These are phyloP conservation scores for Drosophila kepulauana DNA, from an alignment of 1,140 invertebrate genomes.

Conservation along the genomic window DNA sequence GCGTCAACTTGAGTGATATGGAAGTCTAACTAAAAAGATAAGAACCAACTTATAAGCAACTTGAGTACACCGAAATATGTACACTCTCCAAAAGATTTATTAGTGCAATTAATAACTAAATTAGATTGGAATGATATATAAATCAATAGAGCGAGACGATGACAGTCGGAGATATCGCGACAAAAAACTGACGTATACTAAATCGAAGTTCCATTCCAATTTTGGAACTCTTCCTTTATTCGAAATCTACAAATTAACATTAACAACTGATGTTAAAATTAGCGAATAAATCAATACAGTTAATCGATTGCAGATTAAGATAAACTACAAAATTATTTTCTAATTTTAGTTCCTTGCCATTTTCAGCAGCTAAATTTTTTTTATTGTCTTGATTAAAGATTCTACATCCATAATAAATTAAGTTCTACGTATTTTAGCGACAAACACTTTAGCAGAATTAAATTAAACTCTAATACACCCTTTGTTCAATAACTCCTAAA, in stretches of 20 bases:
- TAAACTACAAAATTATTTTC: not conserved
- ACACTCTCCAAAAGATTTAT: slow-evolving; percentile 20
- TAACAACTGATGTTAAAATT: not conserved
- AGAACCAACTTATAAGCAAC: slow-evolving; percentile 13
- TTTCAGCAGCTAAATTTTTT: not conserved
- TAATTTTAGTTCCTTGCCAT: not conserved
- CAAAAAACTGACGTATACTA: not conserved
- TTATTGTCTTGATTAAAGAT: no score
- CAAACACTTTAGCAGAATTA: no score
- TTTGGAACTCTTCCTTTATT: slow-evolving; percentile 6
- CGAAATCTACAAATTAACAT: slow-evolving; percentile 1
- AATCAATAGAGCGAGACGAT: slow-evolving; percentile 10
- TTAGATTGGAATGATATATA: slow-evolving; percentile 6
- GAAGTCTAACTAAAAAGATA: slow-evolving; percentile 14
- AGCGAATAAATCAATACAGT: not conserved
- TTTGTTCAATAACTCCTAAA: not conserved
- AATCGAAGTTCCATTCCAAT: slow-evolving; percentile 13
- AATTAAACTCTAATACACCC: no score
- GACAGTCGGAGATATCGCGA: not conserved
- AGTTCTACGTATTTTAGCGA: no score
- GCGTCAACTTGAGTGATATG: slow-evolving; percentile 32
- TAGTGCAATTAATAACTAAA: slow-evolving; percentile 3
- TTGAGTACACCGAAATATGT: slow-evolving; percentile 7
- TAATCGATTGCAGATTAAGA: not conserved
- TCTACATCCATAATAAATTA: no score